Base-by-base conservation (phyloP, 2,888 invertebrate genomes). In the Drosophila robusta region DNA sequence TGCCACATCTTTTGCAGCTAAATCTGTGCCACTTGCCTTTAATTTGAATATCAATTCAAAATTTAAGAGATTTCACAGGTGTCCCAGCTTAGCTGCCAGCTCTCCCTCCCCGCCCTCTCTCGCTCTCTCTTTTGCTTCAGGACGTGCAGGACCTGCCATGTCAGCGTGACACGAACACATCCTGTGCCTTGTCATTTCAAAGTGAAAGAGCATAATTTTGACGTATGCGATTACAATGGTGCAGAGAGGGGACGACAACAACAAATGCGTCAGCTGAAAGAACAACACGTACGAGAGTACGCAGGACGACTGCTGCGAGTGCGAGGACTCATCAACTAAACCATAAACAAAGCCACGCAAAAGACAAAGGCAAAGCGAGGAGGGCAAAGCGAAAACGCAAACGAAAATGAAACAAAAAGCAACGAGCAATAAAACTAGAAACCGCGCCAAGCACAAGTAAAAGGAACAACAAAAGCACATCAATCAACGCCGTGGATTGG, bases 131-230 rank as follows among this genome's bases (percentile, higher is more conserved):
- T 5, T 26, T 7, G 26, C 26, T 7, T 0, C 26, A 29, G 26
- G 26, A 29, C 34, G 12, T 39, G 58, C 58, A 58, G 66, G 66
- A 66, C 44, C 67, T 78, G 75, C 56, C 52, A 54, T 68, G 78
- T 78, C 75, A 78, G 62, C 75, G 70, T 79, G 79, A 79, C 78
- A 78, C 45, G 50, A 16, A 45, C 70, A 78, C 76, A 78, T 74
- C 77, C 70, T 52, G 74, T 70, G 70, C 52, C 63, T 73, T 70
- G 83, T 76, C 86, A 74, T 78, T 78, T 76, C 80, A 72, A 64
- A 74, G 70, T 70, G 74, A 74, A 75, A 70, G 80, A 83, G 69
- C 84, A 85, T 77, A 86, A 88, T 89, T 85, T 87, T 89, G 84
- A 85, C 80, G 74, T 79, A 86, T 88, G 89, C 67, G 87, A 83